phyloP scores from a whole-genome alignment of 2,888 invertebrate genomes.

The Tenodera sinensis region DNA sequence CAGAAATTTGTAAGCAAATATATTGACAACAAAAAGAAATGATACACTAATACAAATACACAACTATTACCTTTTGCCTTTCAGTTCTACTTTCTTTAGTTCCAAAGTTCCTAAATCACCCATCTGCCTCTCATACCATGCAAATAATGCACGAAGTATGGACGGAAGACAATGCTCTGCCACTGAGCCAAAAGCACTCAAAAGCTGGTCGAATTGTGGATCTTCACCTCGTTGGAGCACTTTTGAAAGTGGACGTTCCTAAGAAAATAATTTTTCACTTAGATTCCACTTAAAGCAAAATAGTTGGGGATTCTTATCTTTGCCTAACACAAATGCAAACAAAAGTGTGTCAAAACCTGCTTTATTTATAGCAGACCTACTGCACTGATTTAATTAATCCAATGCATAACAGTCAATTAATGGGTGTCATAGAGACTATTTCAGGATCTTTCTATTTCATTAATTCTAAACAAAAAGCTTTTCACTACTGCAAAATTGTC shows the following conservation, averaged over 20 bases:
- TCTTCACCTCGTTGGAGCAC: conserved; percentile 95
- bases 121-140: conserved; percentile 90
- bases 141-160: conserved; percentile 82
- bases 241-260: conserved; percentile 90
- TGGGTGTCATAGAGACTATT: too few relatives aligned
- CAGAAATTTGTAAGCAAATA: too few relatives aligned
- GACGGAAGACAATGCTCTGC: conserved; percentile 98
- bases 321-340: too few relatives aligned
- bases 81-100: conserved; percentile 58
- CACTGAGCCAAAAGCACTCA: conserved; percentile 88
- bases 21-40: too few relatives aligned
- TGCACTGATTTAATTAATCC: too few relatives aligned
- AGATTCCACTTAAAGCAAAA: not conserved
- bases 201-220: conserved; percentile 87
- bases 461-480: not conserved
- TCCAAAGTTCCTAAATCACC: conserved; percentile 61
- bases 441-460: not conserved
- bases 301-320: not conserved
- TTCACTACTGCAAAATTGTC: not conserved
- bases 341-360: too few relatives aligned
- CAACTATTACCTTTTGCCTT: conserved; percentile 62
- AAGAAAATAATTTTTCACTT: not conserved
- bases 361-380: too few relatives aligned
- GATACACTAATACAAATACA: too few relatives aligned
- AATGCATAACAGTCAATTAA: too few relatives aligned